Evolutionary conservation across 2,113 vertebrate genomes (phyloP).

Genomic region (Seriola quinqueradiata): DNA sequence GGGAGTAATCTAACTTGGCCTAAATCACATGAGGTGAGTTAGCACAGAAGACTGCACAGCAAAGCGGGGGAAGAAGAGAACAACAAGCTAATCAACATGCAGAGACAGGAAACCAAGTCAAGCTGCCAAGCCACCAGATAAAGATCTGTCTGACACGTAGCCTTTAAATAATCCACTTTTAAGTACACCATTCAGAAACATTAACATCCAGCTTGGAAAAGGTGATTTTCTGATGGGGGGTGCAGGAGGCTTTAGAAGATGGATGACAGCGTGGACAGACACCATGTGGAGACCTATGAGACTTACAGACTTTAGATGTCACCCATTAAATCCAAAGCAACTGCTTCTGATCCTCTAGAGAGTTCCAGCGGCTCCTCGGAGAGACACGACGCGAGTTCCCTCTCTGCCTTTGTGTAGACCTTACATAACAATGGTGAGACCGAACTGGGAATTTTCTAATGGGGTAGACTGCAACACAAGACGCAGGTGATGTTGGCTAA

Average conservation of each 20-base stretch:
- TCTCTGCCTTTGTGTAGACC: slow-evolving; percentile 33
- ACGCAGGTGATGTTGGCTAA: slow-evolving; percentile 81
- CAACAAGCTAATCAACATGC: slow-evolving; percentile 80
- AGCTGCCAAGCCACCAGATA: slow-evolving; percentile 77
- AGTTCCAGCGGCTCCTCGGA: slow-evolving; percentile 25
- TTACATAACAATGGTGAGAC: slow-evolving; percentile 65
- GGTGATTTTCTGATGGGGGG: slow-evolving; percentile 34
- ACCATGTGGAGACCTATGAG: slow-evolving; percentile 40
- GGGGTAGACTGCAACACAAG: slow-evolving; percentile 52
- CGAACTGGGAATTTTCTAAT: slow-evolving; percentile 56
- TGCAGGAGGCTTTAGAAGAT: slow-evolving; percentile 34
- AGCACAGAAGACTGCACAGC: slow-evolving; percentile 49
- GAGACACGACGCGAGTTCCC: slow-evolving; percentile 23
- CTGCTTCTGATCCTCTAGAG: slow-evolving; percentile 49
- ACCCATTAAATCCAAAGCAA: slow-evolving; percentile 69
- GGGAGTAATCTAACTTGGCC: slow-evolving; percentile 31
- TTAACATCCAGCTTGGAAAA: slow-evolving; percentile 65
- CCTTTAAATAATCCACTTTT: slow-evolving; percentile 83
- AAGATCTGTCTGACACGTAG: slow-evolving; percentile 75
- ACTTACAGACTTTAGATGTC: slow-evolving; percentile 55
- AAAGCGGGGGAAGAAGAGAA: slow-evolving; percentile 40
- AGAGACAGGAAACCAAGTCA: slow-evolving; percentile 69
- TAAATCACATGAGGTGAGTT: slow-evolving; percentile 59
- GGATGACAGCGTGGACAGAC: slow-evolving; percentile 40
- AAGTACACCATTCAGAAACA: slow-evolving; percentile 75